These are phyloP conservation scores for Pherbina coryleti DNA, from an alignment of 2,888 invertebrate species.

Conservation along the genomic window DNA sequence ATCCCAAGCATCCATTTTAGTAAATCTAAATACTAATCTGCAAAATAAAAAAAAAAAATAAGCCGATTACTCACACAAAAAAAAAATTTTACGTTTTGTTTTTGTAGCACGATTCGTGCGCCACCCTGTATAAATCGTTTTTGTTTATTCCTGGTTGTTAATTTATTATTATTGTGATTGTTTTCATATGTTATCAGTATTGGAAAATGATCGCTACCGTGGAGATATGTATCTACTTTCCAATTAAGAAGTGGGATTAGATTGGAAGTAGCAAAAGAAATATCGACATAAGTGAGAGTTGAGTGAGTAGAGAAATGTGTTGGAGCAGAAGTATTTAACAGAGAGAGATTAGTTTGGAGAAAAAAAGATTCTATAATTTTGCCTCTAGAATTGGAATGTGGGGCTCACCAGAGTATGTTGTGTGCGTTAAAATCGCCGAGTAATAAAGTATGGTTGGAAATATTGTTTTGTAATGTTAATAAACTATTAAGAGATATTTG, in stretches of 20 bases:
- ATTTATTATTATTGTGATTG: no score
- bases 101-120: no score
- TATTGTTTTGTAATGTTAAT: not conserved
- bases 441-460: not conserved
- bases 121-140: no score
- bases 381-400: not conserved
- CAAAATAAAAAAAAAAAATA: no score
- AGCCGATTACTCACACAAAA: no score
- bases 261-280: conserved; percentile 21
- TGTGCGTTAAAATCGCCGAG: conserved; percentile 30
- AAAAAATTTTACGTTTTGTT: no score
- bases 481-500: not conserved
- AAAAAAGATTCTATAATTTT: not conserved
- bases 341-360: conserved; percentile 1
- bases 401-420: conserved; percentile 10
- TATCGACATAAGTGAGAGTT: conserved; percentile 35
- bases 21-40: no score
- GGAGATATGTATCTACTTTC: conserved; percentile 30
- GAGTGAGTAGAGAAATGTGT: conserved; percentile 29
- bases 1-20: no score
- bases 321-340: not conserved
- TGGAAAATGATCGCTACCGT: conserved; percentile 42
- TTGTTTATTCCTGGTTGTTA: no score
- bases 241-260: conserved; percentile 16
- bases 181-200: no score